phyloP scores from a whole-genome alignment of 2,888 invertebrate species.

The Camptogramma bilineatum region DNA sequence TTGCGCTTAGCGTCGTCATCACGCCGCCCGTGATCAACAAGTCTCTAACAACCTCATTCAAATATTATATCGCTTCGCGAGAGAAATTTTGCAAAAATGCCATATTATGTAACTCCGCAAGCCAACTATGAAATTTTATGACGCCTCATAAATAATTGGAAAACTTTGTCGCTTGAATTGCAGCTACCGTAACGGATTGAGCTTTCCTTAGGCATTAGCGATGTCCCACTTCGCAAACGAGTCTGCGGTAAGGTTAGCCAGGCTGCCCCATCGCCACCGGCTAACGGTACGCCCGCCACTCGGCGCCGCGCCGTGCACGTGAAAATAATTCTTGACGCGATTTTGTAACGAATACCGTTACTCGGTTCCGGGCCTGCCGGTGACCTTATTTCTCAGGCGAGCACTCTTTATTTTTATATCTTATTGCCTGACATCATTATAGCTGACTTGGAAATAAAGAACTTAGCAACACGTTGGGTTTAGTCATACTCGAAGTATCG shows the following conservation, averaged over 20 bases:
- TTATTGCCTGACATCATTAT: slow-evolving; percentile 69
- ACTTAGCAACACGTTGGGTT: slow-evolving; percentile 9
- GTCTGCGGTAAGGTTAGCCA: slow-evolving; percentile 62
- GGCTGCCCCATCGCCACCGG: slow-evolving; percentile 61
- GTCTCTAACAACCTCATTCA: slow-evolving; percentile 49
- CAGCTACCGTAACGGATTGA: slow-evolving; percentile 45
- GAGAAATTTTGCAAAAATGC: slow-evolving; percentile 57
- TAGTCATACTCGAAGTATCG: slow-evolving; percentile 5
- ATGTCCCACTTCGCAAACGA: slow-evolving; percentile 69
- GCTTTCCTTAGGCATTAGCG: slow-evolving; percentile 43
- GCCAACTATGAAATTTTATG: slow-evolving; percentile 10
- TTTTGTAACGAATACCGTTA: slow-evolving; percentile 84
- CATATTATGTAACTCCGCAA: slow-evolving; percentile 54
- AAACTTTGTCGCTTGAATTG: slow-evolving; percentile 31
- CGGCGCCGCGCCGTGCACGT: slow-evolving; percentile 73
- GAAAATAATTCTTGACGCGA: slow-evolving; percentile 85
- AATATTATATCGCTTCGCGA: slow-evolving; percentile 53
- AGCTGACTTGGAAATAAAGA: slow-evolving; percentile 49
- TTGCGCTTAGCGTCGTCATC: slow-evolving; percentile 31
- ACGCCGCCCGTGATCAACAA: slow-evolving; percentile 48
- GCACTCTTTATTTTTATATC: slow-evolving; percentile 80
- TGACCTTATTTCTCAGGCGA: slow-evolving; percentile 80
- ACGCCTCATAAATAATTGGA: neutral
- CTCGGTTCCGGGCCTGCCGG: slow-evolving; percentile 81
- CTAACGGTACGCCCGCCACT: slow-evolving; percentile 51